Percentiles rank a stretch among this genome's conserved stretches.
These are phyloP conservation scores for Catharus minimus DNA, from an alignment of 2,113 vertebrate species.

Conservation along the genomic window DNA sequence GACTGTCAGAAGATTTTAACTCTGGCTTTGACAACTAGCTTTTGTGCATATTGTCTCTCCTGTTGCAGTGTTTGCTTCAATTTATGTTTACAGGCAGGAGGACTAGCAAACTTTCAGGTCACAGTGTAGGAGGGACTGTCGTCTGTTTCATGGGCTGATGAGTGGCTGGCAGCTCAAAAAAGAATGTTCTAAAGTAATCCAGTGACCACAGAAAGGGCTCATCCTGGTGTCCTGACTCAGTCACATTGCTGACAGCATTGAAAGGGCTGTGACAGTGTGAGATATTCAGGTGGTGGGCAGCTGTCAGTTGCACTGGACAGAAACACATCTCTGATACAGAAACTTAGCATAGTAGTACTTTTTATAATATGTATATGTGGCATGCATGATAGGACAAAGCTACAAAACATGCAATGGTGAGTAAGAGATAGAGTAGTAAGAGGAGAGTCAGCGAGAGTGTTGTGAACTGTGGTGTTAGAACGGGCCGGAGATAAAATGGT, in stretches of 20 bases:
- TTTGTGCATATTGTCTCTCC: background rate
- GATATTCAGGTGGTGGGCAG: background rate
- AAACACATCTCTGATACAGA: background rate
- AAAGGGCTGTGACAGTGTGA: background rate
- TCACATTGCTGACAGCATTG: background rate
- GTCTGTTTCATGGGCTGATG: background rate
- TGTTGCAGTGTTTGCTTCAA: background rate
- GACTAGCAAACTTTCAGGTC: background rate
- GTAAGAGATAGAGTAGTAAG: background rate
- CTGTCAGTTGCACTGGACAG: background rate
- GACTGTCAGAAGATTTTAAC: background rate
- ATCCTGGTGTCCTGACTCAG: background rate
- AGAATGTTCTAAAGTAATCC: background rate
- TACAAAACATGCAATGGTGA: background rate
- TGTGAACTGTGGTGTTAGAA: background rate
- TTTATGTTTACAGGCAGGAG: background rate
- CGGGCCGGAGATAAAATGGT: background rate
- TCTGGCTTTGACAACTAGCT: background rate
- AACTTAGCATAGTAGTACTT: background rate
- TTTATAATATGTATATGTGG: background rate
- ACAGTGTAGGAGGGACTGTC: background rate
- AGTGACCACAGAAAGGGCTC: background rate
- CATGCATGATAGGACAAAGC: accelerated
- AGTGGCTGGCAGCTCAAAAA: background rate
- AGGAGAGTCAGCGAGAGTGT: background rate